A percentile compares a stretch with the other conserved stretches of the same genome.
phyloP scores from a whole-genome alignment of 2,113 vertebrate genomes.

The Plecotus auritus region DNA sequence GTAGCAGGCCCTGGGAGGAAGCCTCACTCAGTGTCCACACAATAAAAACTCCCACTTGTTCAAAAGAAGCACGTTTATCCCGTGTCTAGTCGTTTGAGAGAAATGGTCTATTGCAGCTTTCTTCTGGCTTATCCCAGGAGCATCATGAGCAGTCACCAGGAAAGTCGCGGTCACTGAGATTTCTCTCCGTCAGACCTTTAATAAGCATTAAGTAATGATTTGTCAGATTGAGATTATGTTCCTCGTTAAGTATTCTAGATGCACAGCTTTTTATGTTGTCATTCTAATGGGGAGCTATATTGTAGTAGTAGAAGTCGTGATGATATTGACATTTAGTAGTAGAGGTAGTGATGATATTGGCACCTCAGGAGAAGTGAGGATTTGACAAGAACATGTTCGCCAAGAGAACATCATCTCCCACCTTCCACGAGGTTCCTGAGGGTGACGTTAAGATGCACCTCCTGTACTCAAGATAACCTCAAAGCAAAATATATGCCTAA shows the following conservation, averaged over 20 bases:
- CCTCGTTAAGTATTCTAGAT: not conserved
- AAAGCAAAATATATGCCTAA: not conserved
- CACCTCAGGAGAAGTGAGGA: not conserved
- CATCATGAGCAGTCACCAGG: fast-evolving
- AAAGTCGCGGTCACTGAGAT: not conserved
- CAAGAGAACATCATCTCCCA: too few relatives aligned
- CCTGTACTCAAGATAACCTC: not conserved
- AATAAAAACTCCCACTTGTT: not conserved
- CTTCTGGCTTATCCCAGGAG: not conserved
- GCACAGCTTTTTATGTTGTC: not conserved
- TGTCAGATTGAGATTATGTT: not conserved
- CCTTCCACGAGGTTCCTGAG: not conserved
- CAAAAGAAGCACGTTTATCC: not conserved
- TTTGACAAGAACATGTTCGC: not conserved
- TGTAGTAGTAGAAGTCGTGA: not conserved
- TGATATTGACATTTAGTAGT: not conserved
- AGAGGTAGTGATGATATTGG: not conserved
- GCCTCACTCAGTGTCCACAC: not conserved
- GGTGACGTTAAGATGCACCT: not conserved
- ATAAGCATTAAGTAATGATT: not conserved
- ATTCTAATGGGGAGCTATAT: not conserved
- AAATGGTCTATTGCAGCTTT: not conserved
- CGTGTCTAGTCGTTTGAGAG: not conserved
- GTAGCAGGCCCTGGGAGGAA: not conserved
- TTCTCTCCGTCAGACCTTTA: not conserved